Base-by-base conservation (phyloP, 2,113 vertebrate species). In the Pseudorectes ferrugineus region DNA sequence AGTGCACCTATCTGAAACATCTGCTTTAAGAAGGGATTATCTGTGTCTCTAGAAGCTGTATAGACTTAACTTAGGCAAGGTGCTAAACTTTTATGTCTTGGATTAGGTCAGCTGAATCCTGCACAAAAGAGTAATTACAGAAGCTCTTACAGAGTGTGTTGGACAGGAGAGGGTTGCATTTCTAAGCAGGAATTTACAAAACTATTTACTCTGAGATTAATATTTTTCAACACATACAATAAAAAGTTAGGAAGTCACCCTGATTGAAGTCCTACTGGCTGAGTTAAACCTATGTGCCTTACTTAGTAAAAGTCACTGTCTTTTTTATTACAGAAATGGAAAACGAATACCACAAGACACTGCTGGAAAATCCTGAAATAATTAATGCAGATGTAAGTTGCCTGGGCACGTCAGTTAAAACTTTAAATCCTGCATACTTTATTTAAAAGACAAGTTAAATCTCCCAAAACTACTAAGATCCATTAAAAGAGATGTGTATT, bases 371-470 rank as follows among this genome's bases (percentile, higher is more conserved):
- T 88, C 67, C 85, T n/a, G 0, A 77, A 92, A 70, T 85, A 92
- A 46, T 88, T 73, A 88, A 66, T 62, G 67, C 46, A 85, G 71
- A 35, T 90, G 21, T 74, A 76, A 90, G 57, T 65, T 94, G 82
- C 85, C 90, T 92, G 71, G 72, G 49, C 95, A 93, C 4, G 88
- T 62, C 59, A 85, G 71, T 54, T 61, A 73, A 83, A 90, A 80
- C 46, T 83, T 93, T 66, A 83, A 70, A 70, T 70, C 49, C 43
- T 74, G 43, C 35, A 35, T 46, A 58, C 35, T 70, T 85, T 52
- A 46, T 88, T 83, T 85, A 80, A 93, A 95, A 88, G 62, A 82
- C 48, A 93, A 77, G 80, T 55, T 86, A 77, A 80, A 92, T 76
- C 63, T 90, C 19, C 3, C 33, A 71, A 88, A 83, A 70, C 25